phyloP scores from a whole-genome alignment of 1,140 invertebrate genomes.

The Goniozus legneri region DNA sequence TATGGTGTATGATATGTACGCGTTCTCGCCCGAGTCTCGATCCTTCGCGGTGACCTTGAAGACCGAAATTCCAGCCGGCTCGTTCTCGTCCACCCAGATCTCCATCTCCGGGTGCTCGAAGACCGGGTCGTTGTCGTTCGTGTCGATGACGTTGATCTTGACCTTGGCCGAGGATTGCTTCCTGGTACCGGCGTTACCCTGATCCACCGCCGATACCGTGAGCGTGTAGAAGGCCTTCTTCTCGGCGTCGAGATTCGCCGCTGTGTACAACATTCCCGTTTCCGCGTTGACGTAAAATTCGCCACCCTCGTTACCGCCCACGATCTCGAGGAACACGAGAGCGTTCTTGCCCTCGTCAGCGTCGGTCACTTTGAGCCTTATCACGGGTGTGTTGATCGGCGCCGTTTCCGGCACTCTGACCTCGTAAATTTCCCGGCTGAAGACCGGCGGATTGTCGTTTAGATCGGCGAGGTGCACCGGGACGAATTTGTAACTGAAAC shows the following conservation, averaged over 20 bases:
- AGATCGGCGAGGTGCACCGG: slow-evolving; percentile 75
- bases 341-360: slow-evolving; percentile 79
- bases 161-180: slow-evolving; percentile 87
- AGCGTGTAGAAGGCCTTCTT: slow-evolving; percentile 83
- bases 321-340: slow-evolving; percentile 82
- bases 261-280: slow-evolving; percentile 86
- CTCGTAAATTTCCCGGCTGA: slow-evolving; percentile 84
- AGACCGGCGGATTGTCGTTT: slow-evolving; percentile 84
- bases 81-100: slow-evolving; percentile 79
- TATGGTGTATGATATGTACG: slow-evolving; percentile 90
- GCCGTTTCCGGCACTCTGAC: slow-evolving; percentile 84
- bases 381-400: slow-evolving; percentile 82
- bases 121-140: slow-evolving; percentile 89
- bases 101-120: slow-evolving; percentile 71
- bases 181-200: slow-evolving; percentile 76
- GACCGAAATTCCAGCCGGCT: slow-evolving; percentile 78
- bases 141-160: slow-evolving; percentile 82
- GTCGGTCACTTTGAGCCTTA: slow-evolving; percentile 82
- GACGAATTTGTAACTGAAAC: slow-evolving; percentile 70
- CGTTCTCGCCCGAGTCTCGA: slow-evolving; percentile 88
- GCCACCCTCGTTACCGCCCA: slow-evolving; percentile 85
- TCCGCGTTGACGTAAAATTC: slow-evolving; percentile 84
- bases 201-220: slow-evolving; percentile 86
- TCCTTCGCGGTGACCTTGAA: slow-evolving; percentile 82
- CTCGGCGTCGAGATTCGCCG: slow-evolving; percentile 83